Evolutionary conservation across 2,888 invertebrate genomes (phyloP), one percentile per base, ranked within the genome.

Genomic region (Hirudinaria manillensis): DNA sequence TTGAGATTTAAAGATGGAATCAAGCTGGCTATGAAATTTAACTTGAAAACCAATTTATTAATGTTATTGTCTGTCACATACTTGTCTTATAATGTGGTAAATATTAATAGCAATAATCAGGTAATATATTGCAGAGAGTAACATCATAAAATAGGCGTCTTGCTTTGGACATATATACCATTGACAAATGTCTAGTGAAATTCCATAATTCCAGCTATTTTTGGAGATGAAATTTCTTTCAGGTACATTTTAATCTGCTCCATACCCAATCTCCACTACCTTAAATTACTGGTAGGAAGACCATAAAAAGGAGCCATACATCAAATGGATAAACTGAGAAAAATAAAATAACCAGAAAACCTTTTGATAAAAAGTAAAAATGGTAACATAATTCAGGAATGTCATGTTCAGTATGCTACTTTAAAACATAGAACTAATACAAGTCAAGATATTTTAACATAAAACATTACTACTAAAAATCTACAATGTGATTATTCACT

Each of bases 401-500:
- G 36, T 10, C 3, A 36, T 36, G 36, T 36, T 36, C 36, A 36
- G 3, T 36, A 3, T 36, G 36, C 36, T 36, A 36, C 10, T 36
- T 36, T 10, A 10, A 36, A 36, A 6, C 10, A 36, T 36, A 36
- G 36, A 6, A 36, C 36, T 36, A 36, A 10, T 36, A 36, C 3
- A 3, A 36, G 4, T 10, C 10, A 36, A 36, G 36, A 36, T 36
- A 36, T 3, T 36, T 6, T 36, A 6, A 36, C 10, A 10, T 36
- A 6, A 36, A 36, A 36, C n/a, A 36, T 36, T 36, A 36, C 36
- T 45, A 68, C 7, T 34, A 16, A 19, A n/a, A 55, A 73, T n/a
- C n/a, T n/a, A 32, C 16, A 13, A 67, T 19, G 24, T 32, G n/a
- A 70, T 38, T 32, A 61, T 27, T 51, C 61, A 82, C 84, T 83